Evolutionary conservation across 2,888 invertebrate genomes (phyloP).

Genomic region (Macaria notata): DNA sequence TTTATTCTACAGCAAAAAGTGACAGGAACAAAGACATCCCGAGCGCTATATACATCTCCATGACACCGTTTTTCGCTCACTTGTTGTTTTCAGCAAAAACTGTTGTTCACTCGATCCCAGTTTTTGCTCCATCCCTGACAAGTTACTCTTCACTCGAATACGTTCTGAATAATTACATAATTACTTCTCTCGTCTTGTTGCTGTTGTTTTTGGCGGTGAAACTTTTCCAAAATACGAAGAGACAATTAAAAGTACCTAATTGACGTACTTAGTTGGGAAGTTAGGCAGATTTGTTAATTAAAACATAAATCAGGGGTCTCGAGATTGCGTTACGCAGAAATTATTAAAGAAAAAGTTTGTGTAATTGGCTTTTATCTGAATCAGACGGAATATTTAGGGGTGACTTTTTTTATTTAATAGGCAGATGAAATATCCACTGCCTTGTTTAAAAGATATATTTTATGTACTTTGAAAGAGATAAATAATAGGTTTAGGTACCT

Average conservation of each 20-base stretch:
- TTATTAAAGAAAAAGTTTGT: conserved; percentile 45
- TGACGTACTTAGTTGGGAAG: conserved; percentile 37
- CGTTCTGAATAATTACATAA: conserved; percentile 73
- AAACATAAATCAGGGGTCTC: conserved; percentile 60
- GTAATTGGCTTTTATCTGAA: conserved; percentile 73
- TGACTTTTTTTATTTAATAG: conserved; percentile 18
- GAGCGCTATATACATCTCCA: conserved; percentile 76
- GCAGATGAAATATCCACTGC: too few relatives aligned
- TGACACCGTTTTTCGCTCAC: conserved; percentile 62
- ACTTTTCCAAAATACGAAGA: conserved; percentile 36
- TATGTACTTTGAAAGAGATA: too few relatives aligned
- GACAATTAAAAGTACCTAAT: conserved; percentile 56
- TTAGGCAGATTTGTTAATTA: conserved; percentile 50
- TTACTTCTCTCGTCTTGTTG: conserved; percentile 47
- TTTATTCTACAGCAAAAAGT: conserved; percentile 56
- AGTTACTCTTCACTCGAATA: conserved; percentile 62
- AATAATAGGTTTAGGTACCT: too few relatives aligned
- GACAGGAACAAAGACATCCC: conserved; percentile 48
- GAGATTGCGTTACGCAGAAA: conserved; percentile 64
- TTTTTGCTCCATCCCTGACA: conserved; percentile 70
- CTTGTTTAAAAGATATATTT: too few relatives aligned
- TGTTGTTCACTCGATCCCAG: conserved; percentile 62
- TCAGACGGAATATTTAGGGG: conserved; percentile 60
- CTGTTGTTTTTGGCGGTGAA: conserved; percentile 25
- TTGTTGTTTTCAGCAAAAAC: conserved; percentile 69